Evolutionary conservation across 1,140 invertebrate genomes (phyloP), one percentile per base, ranked within the genome.

Genomic region (Fopius arisanus): DNA sequence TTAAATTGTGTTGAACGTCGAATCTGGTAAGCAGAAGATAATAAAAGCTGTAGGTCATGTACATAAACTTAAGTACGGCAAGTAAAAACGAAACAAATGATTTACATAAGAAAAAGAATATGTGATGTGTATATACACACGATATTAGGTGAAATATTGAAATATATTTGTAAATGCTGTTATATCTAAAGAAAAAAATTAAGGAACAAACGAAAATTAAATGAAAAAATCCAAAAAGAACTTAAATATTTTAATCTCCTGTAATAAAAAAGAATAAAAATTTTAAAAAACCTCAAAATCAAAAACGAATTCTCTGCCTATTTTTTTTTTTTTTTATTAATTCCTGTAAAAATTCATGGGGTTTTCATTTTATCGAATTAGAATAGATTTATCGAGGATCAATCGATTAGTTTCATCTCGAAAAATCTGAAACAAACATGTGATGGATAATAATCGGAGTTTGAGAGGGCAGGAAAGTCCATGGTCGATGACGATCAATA

Each of bases 161-260:
- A 78, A 87, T 86, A 87, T 85, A 86, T 86, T 87, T 87, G 84
- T 87, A 87, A 85, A 87, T 85, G 86, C 85, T 87, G 85, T 87
- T 86, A 86, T 83, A 77, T 81, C 79, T 83, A 31, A 63, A 41
- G 31, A 54, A 28, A 72, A 65, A 71, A 59, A 31, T 65, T 48
- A 48, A 48, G 43, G 16, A 48, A 48, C 43, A 48, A 48, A 48
- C n/a, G 12, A 37, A 48, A 86, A 84, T 48, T 12, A 48, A 48
- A 19, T 48, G 14, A 48, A 48, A 43, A 48, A 48, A 48, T 19
- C 43, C 43, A 48, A 48, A 48, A 48, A 79, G 81, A 86, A 84
- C 84, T 85, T 84, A 78, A 80, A 87, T 87, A 87, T 86, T 85
- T 87, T 87, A 87, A 86, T 82, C 85, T 84, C 83, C 84, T 86